phyloP scores from a whole-genome alignment of 2,888 invertebrate species.

The Xylocampa areola region DNA sequence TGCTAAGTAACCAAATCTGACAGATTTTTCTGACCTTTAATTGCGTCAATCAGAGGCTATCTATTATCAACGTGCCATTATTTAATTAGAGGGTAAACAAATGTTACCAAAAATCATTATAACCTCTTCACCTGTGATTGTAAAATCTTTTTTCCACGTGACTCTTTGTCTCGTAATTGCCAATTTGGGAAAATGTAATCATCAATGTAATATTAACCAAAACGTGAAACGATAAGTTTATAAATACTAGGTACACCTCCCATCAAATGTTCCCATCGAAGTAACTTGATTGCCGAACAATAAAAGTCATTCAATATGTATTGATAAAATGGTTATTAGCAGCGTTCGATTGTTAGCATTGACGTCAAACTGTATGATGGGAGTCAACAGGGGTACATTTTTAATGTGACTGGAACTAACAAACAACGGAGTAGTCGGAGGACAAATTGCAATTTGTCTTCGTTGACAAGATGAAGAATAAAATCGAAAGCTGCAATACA shows the following conservation, averaged over 20 bases:
- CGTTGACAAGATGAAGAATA: constrained; percentile 13
- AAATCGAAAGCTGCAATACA: constrained; percentile 18
- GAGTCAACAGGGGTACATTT: constrained; percentile 74
- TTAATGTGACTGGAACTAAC: constrained; percentile 55
- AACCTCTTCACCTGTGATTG: constrained; percentile 30
- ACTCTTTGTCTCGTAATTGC: constrained; percentile 1
- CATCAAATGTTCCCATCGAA: constrained; percentile 9
- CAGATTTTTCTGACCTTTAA: constrained; percentile 69
- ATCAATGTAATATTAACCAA: constrained; percentile 2
- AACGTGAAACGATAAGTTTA: neutral
- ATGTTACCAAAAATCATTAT: constrained; percentile 22
- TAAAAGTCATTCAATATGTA: constrained; percentile 59
- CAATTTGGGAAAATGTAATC: neutral
- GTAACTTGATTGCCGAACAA: constrained; percentile 39
- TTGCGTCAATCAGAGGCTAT: constrained; percentile 77
- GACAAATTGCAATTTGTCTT: constrained; percentile 14
- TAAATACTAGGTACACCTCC: neutral
- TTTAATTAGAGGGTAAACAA: constrained; percentile 39
- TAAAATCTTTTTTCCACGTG: constrained; percentile 2
- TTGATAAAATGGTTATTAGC: constrained; percentile 71
- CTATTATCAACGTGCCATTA: constrained; percentile 52
- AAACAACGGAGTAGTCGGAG: constrained; percentile 23
- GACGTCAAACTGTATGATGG: constrained; percentile 77
- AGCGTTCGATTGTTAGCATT: constrained; percentile 67
- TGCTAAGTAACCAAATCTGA: constrained; percentile 63